These are phyloP conservation scores for Lagopus leucura DNA, from an alignment of 2,113 vertebrate species.

Conservation along the genomic window DNA sequence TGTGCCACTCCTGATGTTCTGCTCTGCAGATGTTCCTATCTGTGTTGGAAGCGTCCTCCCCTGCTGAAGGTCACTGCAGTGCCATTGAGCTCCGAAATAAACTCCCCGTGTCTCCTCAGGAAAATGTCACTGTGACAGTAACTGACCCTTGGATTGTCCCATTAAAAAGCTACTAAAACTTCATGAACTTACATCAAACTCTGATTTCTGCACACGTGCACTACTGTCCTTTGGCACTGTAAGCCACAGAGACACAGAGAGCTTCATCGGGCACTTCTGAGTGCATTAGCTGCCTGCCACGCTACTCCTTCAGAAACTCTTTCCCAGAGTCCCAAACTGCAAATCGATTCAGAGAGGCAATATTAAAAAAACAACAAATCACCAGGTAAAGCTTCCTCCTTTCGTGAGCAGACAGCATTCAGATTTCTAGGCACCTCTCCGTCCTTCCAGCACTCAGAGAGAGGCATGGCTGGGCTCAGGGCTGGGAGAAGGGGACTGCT, in stretches of 20 bases:
- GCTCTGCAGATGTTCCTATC: neutral
- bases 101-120: neutral
- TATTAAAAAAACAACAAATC: neutral
- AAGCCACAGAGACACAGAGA: neutral
- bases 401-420: fast-evolving
- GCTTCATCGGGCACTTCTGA: neutral
- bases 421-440: neutral
- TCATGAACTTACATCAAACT: neutral
- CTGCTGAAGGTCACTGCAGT: neutral
- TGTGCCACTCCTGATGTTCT: neutral
- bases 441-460: neutral
- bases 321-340: fast-evolving
- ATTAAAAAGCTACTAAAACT: neutral
- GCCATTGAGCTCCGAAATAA: neutral
- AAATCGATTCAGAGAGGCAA: neutral
- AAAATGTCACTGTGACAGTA: neutral
- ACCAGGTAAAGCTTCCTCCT: neutral
- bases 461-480: neutral
- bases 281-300: neutral
- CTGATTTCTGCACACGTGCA: neutral
- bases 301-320: neutral
- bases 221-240: neutral
- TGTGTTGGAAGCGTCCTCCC: fast-evolving
- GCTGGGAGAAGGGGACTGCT: neutral
- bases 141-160: neutral